Evolutionary conservation across 2,888 invertebrate species (phyloP).

Genomic region (Acanthosepion esculentum): DNA sequence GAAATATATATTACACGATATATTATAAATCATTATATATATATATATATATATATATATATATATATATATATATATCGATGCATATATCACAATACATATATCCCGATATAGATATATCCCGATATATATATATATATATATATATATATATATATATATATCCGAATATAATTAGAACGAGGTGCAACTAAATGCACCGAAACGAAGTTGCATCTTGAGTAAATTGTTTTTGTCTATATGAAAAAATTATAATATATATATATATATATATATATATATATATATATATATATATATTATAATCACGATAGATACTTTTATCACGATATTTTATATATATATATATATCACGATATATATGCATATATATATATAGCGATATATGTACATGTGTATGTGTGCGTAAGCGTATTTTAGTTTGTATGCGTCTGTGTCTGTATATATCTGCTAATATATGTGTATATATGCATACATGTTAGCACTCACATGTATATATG

Average conservation of each 20-base stretch:
- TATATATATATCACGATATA: not conserved
- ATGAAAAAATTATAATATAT: not conserved
- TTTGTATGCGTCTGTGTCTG: no score
- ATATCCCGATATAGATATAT: not conserved
- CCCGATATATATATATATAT: not conserved
- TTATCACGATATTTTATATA: no score
- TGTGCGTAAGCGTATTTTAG: not conserved
- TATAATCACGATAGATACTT: no score
- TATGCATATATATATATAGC: not conserved
- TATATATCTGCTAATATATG: not conserved
- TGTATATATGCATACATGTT: not conserved
- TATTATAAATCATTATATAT: no score
- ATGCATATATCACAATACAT: no score
- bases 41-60: not conserved
- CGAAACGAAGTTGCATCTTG: no score
- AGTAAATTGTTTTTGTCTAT: not conserved
- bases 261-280: not conserved
- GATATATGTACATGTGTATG: not conserved
- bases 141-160: not conserved
- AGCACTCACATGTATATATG: not conserved
- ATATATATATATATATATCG: not conserved
- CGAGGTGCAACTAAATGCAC: no score
- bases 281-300: not conserved
- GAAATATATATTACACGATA: no score
- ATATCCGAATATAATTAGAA: not conserved